These are phyloP conservation scores for Erythrolamprus reginae DNA, from an alignment of 2,113 vertebrate species.

Conservation along the genomic window DNA sequence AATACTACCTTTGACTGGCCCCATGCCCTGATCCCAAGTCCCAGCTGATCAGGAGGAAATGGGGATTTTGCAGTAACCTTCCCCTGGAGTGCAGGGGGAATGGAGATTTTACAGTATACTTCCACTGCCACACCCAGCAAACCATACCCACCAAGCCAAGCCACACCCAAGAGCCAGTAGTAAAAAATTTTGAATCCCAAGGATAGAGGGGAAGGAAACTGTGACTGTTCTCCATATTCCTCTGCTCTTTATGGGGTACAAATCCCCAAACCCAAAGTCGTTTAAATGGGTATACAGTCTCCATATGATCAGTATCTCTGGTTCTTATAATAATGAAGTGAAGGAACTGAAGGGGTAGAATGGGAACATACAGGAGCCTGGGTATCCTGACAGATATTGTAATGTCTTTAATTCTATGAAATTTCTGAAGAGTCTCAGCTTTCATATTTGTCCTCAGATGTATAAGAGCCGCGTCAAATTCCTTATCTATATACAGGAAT, in stretches of 20 bases:
- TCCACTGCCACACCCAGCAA: no score
- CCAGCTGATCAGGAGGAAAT: no score
- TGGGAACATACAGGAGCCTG: background rate
- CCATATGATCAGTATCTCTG: background rate
- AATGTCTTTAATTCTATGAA: background rate
- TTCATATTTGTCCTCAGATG: background rate
- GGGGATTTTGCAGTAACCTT: no score
- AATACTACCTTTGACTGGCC: no score
- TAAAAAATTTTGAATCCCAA: no score
- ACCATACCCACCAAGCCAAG: no score
- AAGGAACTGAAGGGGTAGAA: background rate
- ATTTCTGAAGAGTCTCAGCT: background rate
- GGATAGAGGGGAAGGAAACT: background rate
- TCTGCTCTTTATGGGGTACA: background rate
- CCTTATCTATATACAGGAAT: background rate
- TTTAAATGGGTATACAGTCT: background rate
- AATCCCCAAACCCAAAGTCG: background rate
- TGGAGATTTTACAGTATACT: no score
- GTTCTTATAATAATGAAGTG: background rate
- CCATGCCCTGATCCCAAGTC: no score
- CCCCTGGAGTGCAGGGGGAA: no score
- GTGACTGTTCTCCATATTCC: background rate
- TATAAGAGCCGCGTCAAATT: background rate
- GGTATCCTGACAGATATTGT: background rate
- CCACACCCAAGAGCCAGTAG: no score